Evolutionary conservation across 2,113 vertebrate species (phyloP), one percentile per base, ranked within the genome.

Genomic region (Thunnus thynnus): DNA sequence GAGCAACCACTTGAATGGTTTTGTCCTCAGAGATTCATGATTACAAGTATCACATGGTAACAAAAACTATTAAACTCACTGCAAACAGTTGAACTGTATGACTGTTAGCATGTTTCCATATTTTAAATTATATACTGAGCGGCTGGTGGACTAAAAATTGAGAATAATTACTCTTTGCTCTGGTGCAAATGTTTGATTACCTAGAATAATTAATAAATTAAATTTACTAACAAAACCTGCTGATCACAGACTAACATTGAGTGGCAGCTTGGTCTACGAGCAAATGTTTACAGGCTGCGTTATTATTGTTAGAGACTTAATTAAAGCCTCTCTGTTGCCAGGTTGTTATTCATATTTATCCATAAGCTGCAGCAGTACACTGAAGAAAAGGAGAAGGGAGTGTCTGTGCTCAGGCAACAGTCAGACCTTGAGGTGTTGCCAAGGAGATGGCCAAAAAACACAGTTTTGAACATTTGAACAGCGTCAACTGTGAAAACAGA

Each of bases 321-420:
- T 88, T 80, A 78, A 88, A 91, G 83, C 82, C 63, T 76, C 63
- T 77, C 63, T 89, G 89, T 89, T 88, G 86, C 84, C 80, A 67
- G 81, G 77, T 78, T 82, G 76, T 76, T 67, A 41, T 73, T 77
- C 76, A 82, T 51, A 82, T 81, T 75, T 70, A 77, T 84, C 48
- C 63, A 74, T 86, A 72, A 83, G 78, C 48, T 69, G 77, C 73
- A 58, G 58, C 13, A 63, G 1, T 6, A 50, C 16, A 58, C 20
- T 50, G 22, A 83, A 63, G 32, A 61, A 72, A 57, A 76, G 18
- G 46, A 47, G 54, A 52, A 72, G 60, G 52, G n/a, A 61, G 61
- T 61, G 50, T 63, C 65, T 80, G 74, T 47, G 44, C 58, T 84
- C 54, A 71, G 57, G 54, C 46, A 12, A 69, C 20, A 66, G 48